Evolutionary conservation across 2,888 invertebrate genomes (phyloP).

Genomic region (Petrolisthes cinctipes): DNA sequence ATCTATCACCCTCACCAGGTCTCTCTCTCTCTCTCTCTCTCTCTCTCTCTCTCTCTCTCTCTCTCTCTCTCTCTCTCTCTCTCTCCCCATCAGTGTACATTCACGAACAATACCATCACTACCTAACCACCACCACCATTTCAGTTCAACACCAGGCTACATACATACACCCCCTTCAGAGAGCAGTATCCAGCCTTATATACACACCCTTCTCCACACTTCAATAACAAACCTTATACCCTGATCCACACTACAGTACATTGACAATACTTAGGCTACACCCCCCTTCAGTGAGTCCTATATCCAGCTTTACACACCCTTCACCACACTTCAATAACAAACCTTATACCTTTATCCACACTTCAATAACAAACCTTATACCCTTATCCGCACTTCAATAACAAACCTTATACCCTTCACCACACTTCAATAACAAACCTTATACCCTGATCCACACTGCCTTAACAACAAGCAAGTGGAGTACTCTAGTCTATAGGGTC

Average conservation of each 20-base stretch:
- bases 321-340: too few relatives aligned
- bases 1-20: neutral
- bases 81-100: neutral
- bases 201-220: neutral
- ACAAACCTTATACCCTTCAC: neutral
- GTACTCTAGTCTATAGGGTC: too few relatives aligned
- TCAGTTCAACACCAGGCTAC: neutral
- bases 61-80: slow-evolving; percentile 25
- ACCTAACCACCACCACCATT: neutral
- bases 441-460: too few relatives aligned
- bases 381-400: too few relatives aligned
- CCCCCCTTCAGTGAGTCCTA: too few relatives aligned
- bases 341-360: neutral
- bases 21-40: slow-evolving; percentile 14
- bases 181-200: too few relatives aligned
- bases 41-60: slow-evolving; percentile 10
- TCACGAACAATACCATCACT: neutral
- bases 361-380: neutral
- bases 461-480: too few relatives aligned
- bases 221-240: neutral
- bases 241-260: neutral
- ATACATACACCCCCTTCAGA: too few relatives aligned
- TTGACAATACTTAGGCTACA: too few relatives aligned
- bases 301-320: neutral
- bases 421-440: neutral